Conservation (phyloP, 2,888 invertebrate species). For the Lomographa bimaculata region DNA sequence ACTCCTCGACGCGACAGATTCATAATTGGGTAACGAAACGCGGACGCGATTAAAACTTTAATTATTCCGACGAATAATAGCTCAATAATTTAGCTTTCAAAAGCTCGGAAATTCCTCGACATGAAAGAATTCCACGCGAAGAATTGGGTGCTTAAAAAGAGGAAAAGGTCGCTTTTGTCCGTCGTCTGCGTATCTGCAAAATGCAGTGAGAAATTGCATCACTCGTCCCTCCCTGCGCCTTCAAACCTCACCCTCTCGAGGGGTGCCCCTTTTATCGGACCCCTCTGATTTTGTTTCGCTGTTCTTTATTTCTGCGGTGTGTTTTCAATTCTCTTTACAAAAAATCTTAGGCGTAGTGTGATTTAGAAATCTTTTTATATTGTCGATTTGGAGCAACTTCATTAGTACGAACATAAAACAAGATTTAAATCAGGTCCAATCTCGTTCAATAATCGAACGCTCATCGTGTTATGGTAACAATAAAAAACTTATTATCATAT, state of each 20-base stretch:
- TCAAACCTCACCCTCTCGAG: slow-evolving; percentile 47
- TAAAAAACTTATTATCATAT: slow-evolving; percentile 41
- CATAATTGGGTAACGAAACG: slow-evolving; percentile 66
- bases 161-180: slow-evolving; percentile 46
- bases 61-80: slow-evolving; percentile 41
- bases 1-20: slow-evolving; percentile 52
- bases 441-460: slow-evolving; percentile 14
- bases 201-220: slow-evolving; percentile 64
- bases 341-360: slow-evolving; percentile 34
- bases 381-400: slow-evolving; percentile 19
- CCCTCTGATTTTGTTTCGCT: slow-evolving; percentile 46
- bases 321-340: slow-evolving; percentile 57
- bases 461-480: slow-evolving; percentile 29
- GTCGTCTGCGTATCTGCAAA: slow-evolving; percentile 48
- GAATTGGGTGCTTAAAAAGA: slow-evolving; percentile 41
- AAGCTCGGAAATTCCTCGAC: slow-evolving; percentile 24
- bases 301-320: slow-evolving; percentile 49
- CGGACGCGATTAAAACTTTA: slow-evolving; percentile 53
- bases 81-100: slow-evolving; percentile 22
- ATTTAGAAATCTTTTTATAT: slow-evolving; percentile 38
- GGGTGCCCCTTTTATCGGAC: slow-evolving; percentile 59
- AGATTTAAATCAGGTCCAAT: slow-evolving; percentile 23
- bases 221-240: slow-evolving; percentile 41
- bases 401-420: slow-evolving; percentile 24
- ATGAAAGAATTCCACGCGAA: slow-evolving; percentile 11